Evolutionary conservation across 1,140 invertebrate species (phyloP), one percentile per base, ranked within the genome.

Genomic region (Bradysia coprophila): DNA sequence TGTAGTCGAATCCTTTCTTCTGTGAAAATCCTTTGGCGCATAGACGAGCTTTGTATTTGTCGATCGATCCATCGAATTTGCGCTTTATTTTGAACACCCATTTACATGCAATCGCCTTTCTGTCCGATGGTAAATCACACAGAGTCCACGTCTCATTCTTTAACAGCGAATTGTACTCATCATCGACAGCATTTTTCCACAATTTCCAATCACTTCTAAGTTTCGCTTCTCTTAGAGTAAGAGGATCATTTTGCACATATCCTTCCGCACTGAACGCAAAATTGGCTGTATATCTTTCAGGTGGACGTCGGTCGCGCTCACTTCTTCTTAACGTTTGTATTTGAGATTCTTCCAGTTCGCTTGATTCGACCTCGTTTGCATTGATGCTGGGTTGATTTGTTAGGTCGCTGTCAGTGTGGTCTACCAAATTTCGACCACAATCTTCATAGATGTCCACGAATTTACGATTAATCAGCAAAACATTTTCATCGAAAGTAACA

Each of bases 1-100:
- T 23, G 43, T 61, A 64, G 44, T 64, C 55, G 8, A 62, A 44
- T 1, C 61, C 61, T 10, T 49, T 31, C 22, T 40, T 46, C 48
- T 64, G 63, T 8, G n/a, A 37, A 43, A 49, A 66, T 8, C 62
- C 62, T 48, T 52, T 52, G 1, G 51, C 54, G 3, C 66, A 57
- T 16, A 63, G 46, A 37, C 63, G 46, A 3, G 61, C 62, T 41
- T 63, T 67, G 42, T 54, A 54, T 32, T 42, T 18, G 4, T 46
- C 45, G 15, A 47, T 43, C 10, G 34, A 42, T 1, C 49, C 46
- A 38, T 47, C 41, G 24, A 28, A 22, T 18, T 48, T 43, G 8
- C 38, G 18, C 36, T 53, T 53, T 16, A 47, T 39, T 38, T 44
- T 45, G 28, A 45, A 52, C 1, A 52, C 45, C 51, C 52, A 52